phyloP scores from a whole-genome alignment of 2,113 vertebrate genomes.

The Neogale vison region DNA sequence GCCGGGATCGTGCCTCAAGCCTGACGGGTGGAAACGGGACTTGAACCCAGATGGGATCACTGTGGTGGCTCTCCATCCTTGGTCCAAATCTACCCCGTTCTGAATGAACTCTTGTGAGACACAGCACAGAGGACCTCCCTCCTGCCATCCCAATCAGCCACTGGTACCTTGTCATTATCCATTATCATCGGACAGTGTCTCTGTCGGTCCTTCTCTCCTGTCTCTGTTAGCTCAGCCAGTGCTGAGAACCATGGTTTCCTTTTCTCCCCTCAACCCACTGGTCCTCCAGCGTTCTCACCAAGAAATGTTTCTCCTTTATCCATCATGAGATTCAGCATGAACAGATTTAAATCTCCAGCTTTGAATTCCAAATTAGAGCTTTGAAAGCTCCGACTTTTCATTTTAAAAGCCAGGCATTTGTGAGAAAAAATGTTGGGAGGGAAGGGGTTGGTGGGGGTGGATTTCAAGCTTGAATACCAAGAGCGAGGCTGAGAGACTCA shows the following conservation, averaged over 20 bases:
- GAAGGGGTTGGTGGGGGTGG: not conserved
- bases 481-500: not conserved
- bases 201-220: not conserved
- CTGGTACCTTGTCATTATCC: not conserved
- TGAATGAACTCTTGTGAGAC: not conserved
- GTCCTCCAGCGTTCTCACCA: not conserved
- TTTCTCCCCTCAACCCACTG: not conserved
- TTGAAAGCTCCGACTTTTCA: not conserved
- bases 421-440: not conserved
- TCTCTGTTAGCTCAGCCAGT: not conserved
- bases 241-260: not conserved
- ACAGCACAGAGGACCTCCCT: not conserved
- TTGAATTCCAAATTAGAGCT: not conserved
- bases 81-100: not conserved
- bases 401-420: not conserved
- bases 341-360: not conserved
- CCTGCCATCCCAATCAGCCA: not conserved
- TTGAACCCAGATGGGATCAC: not conserved
- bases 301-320: not conserved
- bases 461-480: slow-evolving; percentile 29
- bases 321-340: not conserved
- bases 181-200: not conserved
- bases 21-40: not conserved
- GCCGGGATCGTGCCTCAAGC: not conserved
- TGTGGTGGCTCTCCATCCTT: not conserved